A percentile compares a stretch with the other conserved stretches of the same genome.
Conservation (phyloP, 2,113 vertebrate species). For the Pituophis catenifer region DNA sequence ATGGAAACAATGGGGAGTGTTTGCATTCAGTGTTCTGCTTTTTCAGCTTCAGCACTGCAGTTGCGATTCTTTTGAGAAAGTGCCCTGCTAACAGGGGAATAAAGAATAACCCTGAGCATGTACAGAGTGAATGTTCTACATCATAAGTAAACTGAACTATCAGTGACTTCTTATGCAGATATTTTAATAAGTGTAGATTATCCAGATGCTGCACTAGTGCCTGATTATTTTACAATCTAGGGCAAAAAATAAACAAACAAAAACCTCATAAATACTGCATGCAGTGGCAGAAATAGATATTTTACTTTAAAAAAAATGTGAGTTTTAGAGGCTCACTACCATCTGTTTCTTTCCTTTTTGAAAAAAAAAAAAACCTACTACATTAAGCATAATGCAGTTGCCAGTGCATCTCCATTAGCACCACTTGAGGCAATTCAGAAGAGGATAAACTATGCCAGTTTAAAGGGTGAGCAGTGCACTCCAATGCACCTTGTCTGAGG, state of each 20-base stretch:
- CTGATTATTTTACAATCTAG: not conserved
- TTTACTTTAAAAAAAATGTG: not conserved
- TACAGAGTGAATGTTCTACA: not conserved
- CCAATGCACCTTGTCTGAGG: not conserved
- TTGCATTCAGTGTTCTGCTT: not conserved
- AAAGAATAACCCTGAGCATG: not conserved
- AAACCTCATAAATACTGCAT: not conserved
- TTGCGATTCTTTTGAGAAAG: not conserved
- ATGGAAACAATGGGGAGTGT: conserved; percentile 2
- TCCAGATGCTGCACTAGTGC: not conserved
- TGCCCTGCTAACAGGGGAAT: not conserved
- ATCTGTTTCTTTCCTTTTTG: not conserved
- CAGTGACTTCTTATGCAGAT: not conserved
- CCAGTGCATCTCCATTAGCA: not conserved
- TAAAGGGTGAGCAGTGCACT: conserved; percentile 16
- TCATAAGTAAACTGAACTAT: not conserved
- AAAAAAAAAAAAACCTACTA: not conserved
- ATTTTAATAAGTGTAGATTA: not conserved
- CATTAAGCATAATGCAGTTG: not conserved
- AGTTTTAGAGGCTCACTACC: conserved; percentile 10
- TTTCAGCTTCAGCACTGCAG: not conserved
- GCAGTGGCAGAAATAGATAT: not conserved
- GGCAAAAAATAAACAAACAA: not conserved
- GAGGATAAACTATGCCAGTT: conserved; percentile 6
- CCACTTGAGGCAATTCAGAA: not conserved